Conservation (phyloP, 2,888 invertebrate genomes). For the Brachynemurus nebulosus region DNA sequence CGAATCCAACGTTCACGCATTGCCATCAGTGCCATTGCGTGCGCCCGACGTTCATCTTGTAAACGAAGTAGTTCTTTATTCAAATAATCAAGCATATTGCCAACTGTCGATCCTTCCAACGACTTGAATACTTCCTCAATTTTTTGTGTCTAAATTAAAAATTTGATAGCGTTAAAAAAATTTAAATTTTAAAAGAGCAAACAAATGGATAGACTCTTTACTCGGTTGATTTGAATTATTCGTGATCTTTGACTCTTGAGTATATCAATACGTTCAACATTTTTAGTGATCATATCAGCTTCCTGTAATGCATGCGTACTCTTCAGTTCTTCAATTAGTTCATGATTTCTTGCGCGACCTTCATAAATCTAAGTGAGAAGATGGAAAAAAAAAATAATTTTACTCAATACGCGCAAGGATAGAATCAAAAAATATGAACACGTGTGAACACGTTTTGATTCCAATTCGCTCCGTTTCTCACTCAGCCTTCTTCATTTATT, state of each 20-base stretch:
- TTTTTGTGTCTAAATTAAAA: slow-evolving; percentile 33
- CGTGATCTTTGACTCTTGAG: slow-evolving; percentile 27
- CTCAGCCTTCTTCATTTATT: too few species aligned
- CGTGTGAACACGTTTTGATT: too few species aligned
- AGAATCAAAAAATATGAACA: too few species aligned
- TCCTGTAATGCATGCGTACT: slow-evolving; percentile 50
- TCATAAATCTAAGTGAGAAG: slow-evolving; percentile 53
- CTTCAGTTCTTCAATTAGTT: slow-evolving; percentile 57
- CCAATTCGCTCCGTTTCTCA: too few species aligned
- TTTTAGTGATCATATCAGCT: slow-evolving; percentile 32
- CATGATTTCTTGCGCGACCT: slow-evolving; percentile 51
- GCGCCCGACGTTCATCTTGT: slow-evolving; percentile 62
- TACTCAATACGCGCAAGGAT: too few species aligned
- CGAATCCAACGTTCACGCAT: slow-evolving; percentile 60
- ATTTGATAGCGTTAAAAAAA: not conserved
- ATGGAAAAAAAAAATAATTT: too few species aligned
- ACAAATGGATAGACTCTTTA: too few species aligned
- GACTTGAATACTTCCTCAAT: slow-evolving; percentile 48
- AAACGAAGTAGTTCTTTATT: slow-evolving; percentile 65
- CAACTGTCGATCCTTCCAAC: slow-evolving; percentile 57
- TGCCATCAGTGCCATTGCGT: slow-evolving; percentile 63
- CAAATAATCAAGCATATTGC: slow-evolving; percentile 57
- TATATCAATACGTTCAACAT: slow-evolving; percentile 24
- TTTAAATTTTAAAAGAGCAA: not conserved
- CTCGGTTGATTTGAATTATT: slow-evolving; percentile 15